Base-by-base conservation (phyloP, 1,140 invertebrate genomes). In the Protaetia brevitarsis region DNA sequence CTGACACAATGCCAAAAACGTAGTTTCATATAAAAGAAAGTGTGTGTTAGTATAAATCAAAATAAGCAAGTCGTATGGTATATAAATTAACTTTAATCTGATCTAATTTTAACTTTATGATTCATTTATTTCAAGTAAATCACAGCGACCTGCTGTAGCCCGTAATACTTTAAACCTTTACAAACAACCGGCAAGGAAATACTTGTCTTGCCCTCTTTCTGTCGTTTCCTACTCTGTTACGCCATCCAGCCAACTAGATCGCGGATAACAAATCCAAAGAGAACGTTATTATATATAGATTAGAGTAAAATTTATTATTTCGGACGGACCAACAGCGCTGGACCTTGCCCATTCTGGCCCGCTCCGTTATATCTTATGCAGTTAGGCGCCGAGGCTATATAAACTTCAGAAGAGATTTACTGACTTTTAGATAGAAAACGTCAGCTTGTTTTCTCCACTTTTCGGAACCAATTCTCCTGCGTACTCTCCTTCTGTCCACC, bases 371-470 rank as follows among this genome's bases (percentile, higher is more conserved):
- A 51, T 51, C 41, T n/a, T 51, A 51, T 51, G 41, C 41, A 51
- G 41, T 23, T 26, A 51, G 41, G 41, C 13, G 13, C 19, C 26
- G 41, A 51, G 41, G 41, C 41, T 51, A 51, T 51, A 51, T 51
- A 51, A 51, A 51, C 41, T 59, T 59, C 26, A 29, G 2, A 59
- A 29, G 29, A 71, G 67, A 72, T 72, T 72, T 72, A 72, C 70
- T 51, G 66, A 69, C 68, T 66, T 66, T 58, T 56, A 68, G 70
- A 72, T 72, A 72, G 66, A 72, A 72, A 69, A 69, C 66, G 70
- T 68, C 67, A 69, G 70, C 65, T 68, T 69, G 68, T 68, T 70
- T 71, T 71, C 65, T 65, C 64, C 37, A 37, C 21, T 37, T 63
- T 45, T 41, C 62, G 23, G 19, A 27, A 19, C 62, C 36, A 28